Evolutionary conservation across 2,113 vertebrate genomes (phyloP).

Genomic region (Psephotus haematonotus): DNA sequence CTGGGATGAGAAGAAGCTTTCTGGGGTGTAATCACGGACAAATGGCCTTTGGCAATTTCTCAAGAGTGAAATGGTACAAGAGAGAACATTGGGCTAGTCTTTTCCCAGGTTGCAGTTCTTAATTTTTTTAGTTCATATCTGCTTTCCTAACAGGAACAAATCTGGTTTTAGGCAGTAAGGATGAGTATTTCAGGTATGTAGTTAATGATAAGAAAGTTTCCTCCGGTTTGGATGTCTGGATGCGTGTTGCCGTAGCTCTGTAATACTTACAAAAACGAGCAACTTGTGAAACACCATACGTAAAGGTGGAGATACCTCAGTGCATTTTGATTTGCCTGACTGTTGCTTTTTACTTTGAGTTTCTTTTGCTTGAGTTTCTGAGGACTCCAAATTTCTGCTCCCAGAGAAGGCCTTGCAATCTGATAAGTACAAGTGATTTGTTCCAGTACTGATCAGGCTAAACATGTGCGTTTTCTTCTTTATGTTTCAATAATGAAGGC

Average conservation of each 20-base stretch:
- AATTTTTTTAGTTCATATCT: not conserved
- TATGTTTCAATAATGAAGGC: not conserved
- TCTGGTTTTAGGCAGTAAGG: not conserved
- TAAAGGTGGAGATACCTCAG: not conserved
- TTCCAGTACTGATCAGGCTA: not conserved
- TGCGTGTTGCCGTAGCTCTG: not conserved
- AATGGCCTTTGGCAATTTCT: not conserved
- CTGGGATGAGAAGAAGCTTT: not conserved
- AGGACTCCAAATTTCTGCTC: not conserved
- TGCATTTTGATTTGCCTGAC: not conserved
- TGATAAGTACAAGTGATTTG: not conserved
- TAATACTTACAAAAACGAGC: not conserved
- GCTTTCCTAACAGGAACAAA: not conserved
- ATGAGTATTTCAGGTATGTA: not conserved
- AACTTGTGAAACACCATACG: not conserved
- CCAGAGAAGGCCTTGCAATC: not conserved
- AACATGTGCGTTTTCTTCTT: not conserved
- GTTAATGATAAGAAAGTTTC: not conserved
- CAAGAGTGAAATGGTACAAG: not conserved
- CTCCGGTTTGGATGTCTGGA: rapidly evolving
- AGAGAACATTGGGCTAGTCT: not conserved
- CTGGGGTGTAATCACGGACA: not conserved
- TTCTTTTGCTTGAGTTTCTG: not conserved
- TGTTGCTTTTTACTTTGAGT: not conserved
- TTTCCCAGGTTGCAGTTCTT: not conserved